Conservation (phyloP, 2,113 vertebrate genomes). For the Alouatta palliata region DNA sequence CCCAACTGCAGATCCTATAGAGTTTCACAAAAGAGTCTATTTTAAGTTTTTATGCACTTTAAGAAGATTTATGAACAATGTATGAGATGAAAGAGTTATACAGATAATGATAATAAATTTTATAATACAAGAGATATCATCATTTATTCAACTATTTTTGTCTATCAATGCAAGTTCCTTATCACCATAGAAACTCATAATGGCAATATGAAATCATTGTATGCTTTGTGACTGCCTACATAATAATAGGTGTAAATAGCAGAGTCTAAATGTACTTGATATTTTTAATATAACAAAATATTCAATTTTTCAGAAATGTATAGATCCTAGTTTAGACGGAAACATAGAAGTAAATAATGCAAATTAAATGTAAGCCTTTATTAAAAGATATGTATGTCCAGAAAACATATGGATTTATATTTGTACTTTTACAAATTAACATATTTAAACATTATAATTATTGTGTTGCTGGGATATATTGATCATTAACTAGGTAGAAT, state of each 20-base stretch:
- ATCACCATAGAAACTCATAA: constrained; percentile 62
- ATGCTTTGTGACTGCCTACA: neutral
- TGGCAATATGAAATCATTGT: constrained; percentile 43
- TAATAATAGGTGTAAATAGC: constrained; percentile 43
- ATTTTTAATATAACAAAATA: neutral
- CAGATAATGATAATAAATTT: constrained; percentile 50
- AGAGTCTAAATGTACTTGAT: constrained; percentile 10
- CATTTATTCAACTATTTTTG: constrained; percentile 40
- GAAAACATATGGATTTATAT: neutral
- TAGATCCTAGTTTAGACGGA: neutral
- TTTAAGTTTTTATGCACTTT: constrained; percentile 47
- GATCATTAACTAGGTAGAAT: neutral
- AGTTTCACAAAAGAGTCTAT: constrained; percentile 59
- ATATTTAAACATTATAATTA: neutral
- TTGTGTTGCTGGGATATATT: neutral
- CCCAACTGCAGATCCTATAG: constrained; percentile 13
- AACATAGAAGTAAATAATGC: neutral
- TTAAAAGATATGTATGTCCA: neutral
- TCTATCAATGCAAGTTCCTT: constrained; percentile 15
- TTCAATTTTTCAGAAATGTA: constrained; percentile 3
- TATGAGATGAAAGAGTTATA: constrained; percentile 59
- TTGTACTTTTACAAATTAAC: neutral
- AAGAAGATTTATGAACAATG: constrained; percentile 36
- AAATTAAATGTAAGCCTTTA: neutral
- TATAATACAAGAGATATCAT: constrained; percentile 43